phyloP scores from a whole-genome alignment of 2,888 invertebrate genomes.

The Agrotis ipsilon region DNA sequence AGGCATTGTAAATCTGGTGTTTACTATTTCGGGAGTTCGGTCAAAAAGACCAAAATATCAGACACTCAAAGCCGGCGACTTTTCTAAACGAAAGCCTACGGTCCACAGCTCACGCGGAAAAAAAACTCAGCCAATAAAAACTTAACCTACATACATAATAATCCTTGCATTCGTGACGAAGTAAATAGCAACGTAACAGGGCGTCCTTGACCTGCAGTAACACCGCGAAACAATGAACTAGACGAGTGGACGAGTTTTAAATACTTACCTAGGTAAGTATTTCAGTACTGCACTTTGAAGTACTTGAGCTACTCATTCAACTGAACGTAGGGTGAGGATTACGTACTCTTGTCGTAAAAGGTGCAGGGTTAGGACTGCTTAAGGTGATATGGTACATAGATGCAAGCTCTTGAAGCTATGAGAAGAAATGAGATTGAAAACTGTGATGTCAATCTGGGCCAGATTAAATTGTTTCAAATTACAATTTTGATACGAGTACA shows the following conservation, averaged over 20 bases:
- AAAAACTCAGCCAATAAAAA: constrained; percentile 43
- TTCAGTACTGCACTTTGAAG: background rate
- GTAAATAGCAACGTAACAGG: constrained; percentile 72
- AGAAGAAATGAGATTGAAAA: too few relatives aligned
- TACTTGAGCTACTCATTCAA: constrained; percentile 7
- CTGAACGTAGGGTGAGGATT: background rate
- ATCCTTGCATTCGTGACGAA: constrained; percentile 66
- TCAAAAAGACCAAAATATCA: background rate
- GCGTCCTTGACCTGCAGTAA: constrained; percentile 84
- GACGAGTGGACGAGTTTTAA: constrained; percentile 48
- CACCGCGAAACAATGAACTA: constrained; percentile 67
- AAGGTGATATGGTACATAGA: too few relatives aligned
- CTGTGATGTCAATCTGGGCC: too few relatives aligned
- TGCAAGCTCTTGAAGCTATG: too few relatives aligned
- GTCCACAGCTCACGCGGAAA: constrained; percentile 48
- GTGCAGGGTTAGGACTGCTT: background rate
- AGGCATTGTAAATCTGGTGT: too few relatives aligned
- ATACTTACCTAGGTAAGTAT: constrained; percentile 14
- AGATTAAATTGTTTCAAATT: too few relatives aligned
- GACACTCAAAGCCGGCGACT: constrained; percentile 16
- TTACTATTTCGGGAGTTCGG: background rate
- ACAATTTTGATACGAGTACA: too few relatives aligned
- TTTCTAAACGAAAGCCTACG: constrained; percentile 37
- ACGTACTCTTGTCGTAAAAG: background rate
- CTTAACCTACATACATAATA: constrained; percentile 64